These are phyloP conservation scores for Anastrepha ludens DNA, from an alignment of 1,140 invertebrate species.

Conservation along the genomic window DNA sequence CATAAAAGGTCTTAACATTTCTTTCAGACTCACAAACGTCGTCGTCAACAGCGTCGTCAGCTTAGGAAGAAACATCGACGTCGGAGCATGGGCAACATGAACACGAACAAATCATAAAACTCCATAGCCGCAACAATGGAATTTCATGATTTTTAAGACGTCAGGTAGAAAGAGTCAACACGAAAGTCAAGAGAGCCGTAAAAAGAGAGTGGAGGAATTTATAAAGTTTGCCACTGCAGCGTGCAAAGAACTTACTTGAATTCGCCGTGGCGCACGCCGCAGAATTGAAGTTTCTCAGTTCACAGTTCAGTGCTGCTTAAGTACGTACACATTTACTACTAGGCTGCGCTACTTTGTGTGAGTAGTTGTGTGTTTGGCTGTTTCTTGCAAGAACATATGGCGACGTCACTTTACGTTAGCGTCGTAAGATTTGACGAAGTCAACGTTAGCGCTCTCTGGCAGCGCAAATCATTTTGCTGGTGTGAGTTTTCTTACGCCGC, in stretches of 20 bases:
- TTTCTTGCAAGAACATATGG: not conserved
- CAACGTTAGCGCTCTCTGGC: not conserved
- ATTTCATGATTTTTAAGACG: constrained; percentile 23
- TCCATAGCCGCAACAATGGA: not conserved
- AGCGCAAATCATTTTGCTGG: not conserved
- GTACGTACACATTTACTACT: not conserved
- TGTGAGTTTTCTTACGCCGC: constrained; percentile 33
- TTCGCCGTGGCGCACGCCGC: not conserved
- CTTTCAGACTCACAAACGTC: not conserved
- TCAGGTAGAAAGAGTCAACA: constrained; percentile 30
- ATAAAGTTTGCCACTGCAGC: not conserved
- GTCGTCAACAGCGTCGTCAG: not conserved
- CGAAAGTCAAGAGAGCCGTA: not conserved
- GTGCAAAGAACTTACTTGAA: not conserved
- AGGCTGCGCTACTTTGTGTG: not conserved
- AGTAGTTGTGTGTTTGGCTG: not conserved
- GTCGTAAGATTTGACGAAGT: not conserved
- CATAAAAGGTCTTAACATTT: not conserved
- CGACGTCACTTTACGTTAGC: not conserved
- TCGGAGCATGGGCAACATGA: not conserved
- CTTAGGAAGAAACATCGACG: not conserved
- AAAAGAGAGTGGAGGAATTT: not conserved
- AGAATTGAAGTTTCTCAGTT: not conserved
- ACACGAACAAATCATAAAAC: not conserved
- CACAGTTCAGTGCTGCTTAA: not conserved